These are phyloP conservation scores for Eriosoma lanigerum DNA, from an alignment of 1,140 invertebrate species.

Conservation along the genomic window DNA sequence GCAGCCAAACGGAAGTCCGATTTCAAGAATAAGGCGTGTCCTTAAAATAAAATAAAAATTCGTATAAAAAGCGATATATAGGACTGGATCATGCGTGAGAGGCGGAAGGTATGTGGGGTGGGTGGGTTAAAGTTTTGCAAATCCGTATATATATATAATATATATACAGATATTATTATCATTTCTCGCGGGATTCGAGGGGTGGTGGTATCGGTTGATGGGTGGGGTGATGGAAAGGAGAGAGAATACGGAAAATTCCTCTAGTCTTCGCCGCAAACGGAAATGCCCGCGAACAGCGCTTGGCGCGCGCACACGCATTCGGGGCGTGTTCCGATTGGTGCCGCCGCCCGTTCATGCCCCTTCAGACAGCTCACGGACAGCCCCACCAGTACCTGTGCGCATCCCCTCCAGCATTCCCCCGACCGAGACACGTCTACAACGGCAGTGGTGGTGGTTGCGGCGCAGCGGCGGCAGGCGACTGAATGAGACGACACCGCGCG, in stretches of 20 bases:
- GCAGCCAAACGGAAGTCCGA: constrained; percentile 29
- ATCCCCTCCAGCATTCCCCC: not conserved
- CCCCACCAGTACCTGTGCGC: constrained; percentile 44
- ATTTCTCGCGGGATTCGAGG: not conserved
- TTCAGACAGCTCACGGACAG: constrained; percentile 30
- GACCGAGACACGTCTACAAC: no score
- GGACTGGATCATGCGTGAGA: no score
- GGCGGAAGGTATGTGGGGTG: not conserved
- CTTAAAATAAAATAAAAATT: constrained; percentile 9
- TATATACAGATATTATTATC: not conserved
- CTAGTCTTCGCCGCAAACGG: not conserved
- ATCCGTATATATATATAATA: not conserved
- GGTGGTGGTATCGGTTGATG: not conserved
- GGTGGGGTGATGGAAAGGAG: not conserved
- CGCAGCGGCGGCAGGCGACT: not conserved
- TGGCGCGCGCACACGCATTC: constrained; percentile 36
- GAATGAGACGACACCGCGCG: constrained; percentile 48
- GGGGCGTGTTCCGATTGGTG: constrained; percentile 48
- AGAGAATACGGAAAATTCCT: not conserved
- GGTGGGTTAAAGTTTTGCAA: constrained; percentile 9
- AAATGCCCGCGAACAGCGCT: constrained; percentile 25
- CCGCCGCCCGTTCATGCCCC: constrained; percentile 50
- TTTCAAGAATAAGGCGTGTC: constrained; percentile 31
- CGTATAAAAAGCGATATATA: constrained; percentile 1
- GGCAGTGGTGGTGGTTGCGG: not conserved